A percentile compares a stretch with the other conserved stretches of the same genome.
Conservation (phyloP, 2,888 invertebrate species). For the Apamea crenata region DNA sequence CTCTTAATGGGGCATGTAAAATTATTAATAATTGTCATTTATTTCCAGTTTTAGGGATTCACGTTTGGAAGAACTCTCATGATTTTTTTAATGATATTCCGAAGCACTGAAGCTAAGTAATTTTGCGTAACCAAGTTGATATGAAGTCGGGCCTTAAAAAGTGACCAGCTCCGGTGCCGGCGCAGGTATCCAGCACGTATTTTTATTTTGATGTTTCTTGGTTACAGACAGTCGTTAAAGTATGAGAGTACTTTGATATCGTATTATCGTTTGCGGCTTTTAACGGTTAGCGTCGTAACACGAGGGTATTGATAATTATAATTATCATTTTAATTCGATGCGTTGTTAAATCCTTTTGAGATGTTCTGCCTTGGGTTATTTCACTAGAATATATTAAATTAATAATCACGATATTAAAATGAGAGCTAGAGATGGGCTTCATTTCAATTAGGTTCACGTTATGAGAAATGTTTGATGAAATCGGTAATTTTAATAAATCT, state of each 20-base stretch:
- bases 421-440: no score
- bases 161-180: slow-evolving; percentile 23
- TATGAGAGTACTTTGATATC: slow-evolving; percentile 33
- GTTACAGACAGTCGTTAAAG: slow-evolving; percentile 37
- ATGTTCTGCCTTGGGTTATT: neutral
- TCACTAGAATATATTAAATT: neutral
- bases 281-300: slow-evolving; percentile 29
- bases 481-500: neutral
- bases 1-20: slow-evolving; percentile 81
- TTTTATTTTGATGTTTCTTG: slow-evolving; percentile 46
- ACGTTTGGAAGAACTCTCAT: slow-evolving; percentile 49
- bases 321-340: slow-evolving; percentile 26
- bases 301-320: slow-evolving; percentile 4
- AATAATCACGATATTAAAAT: neutral
- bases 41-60: slow-evolving; percentile 54
- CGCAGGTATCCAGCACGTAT: slow-evolving; percentile 23
- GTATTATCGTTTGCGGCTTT: slow-evolving; percentile 42
- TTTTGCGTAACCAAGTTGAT: slow-evolving; percentile 33
- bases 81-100: slow-evolving; percentile 34
- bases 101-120: slow-evolving; percentile 15
- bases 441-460: neutral
- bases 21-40: slow-evolving; percentile 80
- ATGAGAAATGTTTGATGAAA: neutral
- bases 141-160: slow-evolving; percentile 5
- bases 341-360: neutral